Conservation (phyloP, 2,113 vertebrate genomes). For the Cettia cetti region DNA sequence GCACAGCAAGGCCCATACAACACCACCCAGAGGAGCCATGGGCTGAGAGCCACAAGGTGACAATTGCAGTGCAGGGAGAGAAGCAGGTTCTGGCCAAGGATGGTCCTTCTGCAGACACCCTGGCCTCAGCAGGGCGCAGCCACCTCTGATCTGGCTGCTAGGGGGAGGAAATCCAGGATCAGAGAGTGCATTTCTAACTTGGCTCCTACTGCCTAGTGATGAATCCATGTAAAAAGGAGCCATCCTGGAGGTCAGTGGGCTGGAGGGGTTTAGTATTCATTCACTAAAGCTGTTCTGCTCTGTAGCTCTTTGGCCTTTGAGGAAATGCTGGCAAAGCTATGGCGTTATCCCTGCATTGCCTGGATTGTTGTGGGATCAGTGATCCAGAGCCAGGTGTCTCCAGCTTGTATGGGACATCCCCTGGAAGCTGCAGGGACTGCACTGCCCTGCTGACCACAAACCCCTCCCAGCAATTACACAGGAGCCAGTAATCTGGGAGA, state of each 20-base stretch:
- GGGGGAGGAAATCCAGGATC: not conserved
- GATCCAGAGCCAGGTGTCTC: not conserved
- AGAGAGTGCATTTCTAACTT: not conserved
- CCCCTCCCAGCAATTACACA: not conserved
- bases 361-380: not conserved
- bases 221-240: not conserved
- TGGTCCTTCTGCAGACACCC: not conserved
- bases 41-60: not conserved
- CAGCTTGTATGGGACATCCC: not conserved
- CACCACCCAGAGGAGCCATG: fast-evolving
- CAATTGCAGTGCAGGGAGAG: not conserved
- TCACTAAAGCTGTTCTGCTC: not conserved
- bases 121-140: not conserved
- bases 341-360: not conserved
- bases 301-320: not conserved
- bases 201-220: not conserved
- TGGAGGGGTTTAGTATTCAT: not conserved
- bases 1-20: not conserved
- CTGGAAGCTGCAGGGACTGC: not conserved
- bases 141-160: not conserved
- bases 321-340: not conserved
- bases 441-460: not conserved
- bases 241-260: not conserved
- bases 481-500: not conserved
- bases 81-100: not conserved